Conservation (phyloP, 2,888 invertebrate genomes). For the Drosophila yooni region DNA sequence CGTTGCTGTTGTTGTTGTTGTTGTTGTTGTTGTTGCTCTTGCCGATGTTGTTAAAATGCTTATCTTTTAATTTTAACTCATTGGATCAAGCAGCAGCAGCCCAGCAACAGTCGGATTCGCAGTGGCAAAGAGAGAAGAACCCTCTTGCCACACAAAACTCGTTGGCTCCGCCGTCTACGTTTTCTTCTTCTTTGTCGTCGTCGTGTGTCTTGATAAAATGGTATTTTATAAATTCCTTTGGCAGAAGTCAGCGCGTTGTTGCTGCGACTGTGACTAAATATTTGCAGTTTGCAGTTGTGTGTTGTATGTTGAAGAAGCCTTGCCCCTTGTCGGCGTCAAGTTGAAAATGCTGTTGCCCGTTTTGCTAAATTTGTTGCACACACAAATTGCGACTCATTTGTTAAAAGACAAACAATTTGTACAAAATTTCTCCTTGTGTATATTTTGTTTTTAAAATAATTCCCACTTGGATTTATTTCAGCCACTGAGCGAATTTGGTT, state of each 20-base stretch:
- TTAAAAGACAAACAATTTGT: constrained; percentile 17
- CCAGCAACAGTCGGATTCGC: constrained; percentile 59
- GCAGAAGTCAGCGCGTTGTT: constrained; percentile 61
- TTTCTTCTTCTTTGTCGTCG: constrained; percentile 37
- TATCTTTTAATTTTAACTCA: constrained; percentile 84
- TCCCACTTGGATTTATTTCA: constrained; percentile 19
- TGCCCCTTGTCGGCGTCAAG: constrained; percentile 59
- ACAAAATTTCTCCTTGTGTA: neutral
- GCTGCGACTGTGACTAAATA: constrained; percentile 52
- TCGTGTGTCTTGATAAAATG: constrained; percentile 82
- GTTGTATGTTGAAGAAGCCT: constrained; percentile 35
- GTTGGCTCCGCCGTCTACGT: constrained; percentile 37
- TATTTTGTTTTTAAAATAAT: neutral
- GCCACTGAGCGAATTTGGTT: neutral
- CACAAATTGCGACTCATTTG: constrained; percentile 73
- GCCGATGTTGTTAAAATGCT: constrained; percentile 83
- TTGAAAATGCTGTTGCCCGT: constrained; percentile 55
- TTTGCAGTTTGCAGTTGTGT: constrained; percentile 32
- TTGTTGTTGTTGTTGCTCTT: constrained; percentile 46
- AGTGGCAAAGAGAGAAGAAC: neutral
- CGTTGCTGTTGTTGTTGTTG: constrained; percentile 52
- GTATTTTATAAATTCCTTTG: constrained; percentile 82
- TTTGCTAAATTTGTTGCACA: constrained; percentile 71
- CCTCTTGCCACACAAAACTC: constrained; percentile 56
- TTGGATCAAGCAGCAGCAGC: constrained; percentile 75